These are phyloP conservation scores for Gavialis gangeticus DNA, from an alignment of 2,113 vertebrate species.

Conservation along the genomic window DNA sequence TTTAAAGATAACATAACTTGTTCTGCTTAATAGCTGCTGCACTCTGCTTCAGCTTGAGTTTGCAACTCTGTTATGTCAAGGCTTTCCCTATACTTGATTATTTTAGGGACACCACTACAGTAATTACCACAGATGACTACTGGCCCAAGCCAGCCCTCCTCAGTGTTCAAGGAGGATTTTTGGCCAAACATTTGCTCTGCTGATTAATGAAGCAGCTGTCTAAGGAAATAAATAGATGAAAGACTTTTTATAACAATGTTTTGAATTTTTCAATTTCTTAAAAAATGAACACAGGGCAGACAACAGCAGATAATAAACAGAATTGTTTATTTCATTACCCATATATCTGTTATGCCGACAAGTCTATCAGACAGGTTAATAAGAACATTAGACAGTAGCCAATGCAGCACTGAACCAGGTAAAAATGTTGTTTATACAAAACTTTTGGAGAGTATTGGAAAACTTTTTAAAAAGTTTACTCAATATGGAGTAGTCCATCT, in stretches of 20 bases:
- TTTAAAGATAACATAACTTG: neutral
- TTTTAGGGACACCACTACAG: neutral
- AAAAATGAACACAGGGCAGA: accelerated
- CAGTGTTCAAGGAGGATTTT: neutral
- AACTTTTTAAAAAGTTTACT: neutral
- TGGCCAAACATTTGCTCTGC: neutral
- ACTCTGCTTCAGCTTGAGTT: neutral
- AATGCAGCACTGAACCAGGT: neutral
- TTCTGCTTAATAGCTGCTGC: neutral
- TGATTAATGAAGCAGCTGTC: neutral
- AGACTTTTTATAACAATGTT: neutral
- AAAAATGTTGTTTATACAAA: neutral
- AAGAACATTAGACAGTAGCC: neutral
- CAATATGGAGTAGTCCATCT: neutral
- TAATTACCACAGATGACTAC: neutral
- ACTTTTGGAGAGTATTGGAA: neutral
- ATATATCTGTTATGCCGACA: neutral
- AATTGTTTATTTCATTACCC: neutral
- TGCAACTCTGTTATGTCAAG: neutral
- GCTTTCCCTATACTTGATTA: neutral
- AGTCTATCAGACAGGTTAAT: neutral
- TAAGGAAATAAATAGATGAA: neutral
- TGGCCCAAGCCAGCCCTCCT: neutral
- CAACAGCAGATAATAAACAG: neutral
- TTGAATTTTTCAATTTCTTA: neutral